phyloP scores from a whole-genome alignment of 2,113 vertebrate species.

The Sylvietta virens region DNA sequence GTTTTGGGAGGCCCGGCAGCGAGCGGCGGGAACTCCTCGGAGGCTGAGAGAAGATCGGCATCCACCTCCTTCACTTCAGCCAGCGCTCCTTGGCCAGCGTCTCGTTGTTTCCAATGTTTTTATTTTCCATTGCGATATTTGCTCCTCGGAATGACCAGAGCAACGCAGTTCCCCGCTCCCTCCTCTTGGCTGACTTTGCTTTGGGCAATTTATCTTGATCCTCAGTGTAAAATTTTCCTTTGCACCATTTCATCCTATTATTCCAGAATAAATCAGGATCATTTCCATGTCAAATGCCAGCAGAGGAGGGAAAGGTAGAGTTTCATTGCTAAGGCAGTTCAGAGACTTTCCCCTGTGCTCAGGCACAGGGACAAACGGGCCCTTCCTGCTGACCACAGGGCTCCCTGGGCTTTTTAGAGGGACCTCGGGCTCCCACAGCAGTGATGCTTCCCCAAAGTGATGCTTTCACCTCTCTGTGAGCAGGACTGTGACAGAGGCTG shows the following conservation, averaged over 20 bases:
- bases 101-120: rapidly evolving
- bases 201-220: neutral
- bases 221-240: constrained; percentile 37
- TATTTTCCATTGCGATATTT: neutral
- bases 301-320: neutral
- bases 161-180: neutral
- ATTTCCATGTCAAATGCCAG: constrained; percentile 26
- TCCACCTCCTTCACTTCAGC: neutral
- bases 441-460: neutral
- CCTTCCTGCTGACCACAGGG: neutral
- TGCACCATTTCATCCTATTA: constrained; percentile 39
- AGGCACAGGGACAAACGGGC: rapidly evolving
- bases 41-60: neutral
- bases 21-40: neutral
- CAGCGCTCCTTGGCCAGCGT: neutral
- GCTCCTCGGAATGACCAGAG: neutral
- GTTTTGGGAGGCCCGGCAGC: neutral
- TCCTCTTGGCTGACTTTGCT: neutral
- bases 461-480: neutral
- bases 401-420: neutral
- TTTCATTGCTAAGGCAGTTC: neutral
- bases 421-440: neutral
- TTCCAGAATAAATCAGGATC: constrained; percentile 33
- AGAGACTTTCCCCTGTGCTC: neutral
- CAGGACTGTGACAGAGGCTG: neutral